A percentile compares a stretch with the other conserved stretches of the same genome.
Evolutionary conservation across 2,113 vertebrate species (phyloP).

Genomic region (Solea solea): DNA sequence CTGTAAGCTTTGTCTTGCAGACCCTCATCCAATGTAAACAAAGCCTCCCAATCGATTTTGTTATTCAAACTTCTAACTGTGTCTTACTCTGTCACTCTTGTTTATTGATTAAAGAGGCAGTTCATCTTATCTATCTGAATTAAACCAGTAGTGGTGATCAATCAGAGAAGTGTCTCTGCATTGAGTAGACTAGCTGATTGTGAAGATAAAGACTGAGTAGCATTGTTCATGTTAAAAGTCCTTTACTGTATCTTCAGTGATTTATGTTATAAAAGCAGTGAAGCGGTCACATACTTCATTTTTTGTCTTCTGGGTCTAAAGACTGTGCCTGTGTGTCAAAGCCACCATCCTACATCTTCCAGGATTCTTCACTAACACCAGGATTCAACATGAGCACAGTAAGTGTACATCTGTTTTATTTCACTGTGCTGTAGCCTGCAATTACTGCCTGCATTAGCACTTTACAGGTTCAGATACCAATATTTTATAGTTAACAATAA

Average conservation of each 20-base stretch:
- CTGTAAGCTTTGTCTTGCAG: not conserved
- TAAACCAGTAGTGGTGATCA: slow-evolving; percentile 7
- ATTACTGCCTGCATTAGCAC: not conserved
- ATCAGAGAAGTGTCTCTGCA: not conserved
- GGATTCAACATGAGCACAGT: slow-evolving; percentile 54
- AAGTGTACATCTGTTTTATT: slow-evolving; percentile 1
- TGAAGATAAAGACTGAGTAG: not conserved
- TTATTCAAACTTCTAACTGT: not conserved
- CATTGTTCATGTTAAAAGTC: not conserved
- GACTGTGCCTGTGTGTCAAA: not conserved
- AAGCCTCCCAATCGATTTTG: not conserved
- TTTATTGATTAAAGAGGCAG: not conserved
- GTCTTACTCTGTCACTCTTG: not conserved
- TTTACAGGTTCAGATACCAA: not conserved
- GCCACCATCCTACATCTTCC: not conserved
- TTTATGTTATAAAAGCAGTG: not conserved
- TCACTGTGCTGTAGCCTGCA: not conserved
- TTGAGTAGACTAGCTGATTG: not conserved
- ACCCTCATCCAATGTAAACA: not conserved
- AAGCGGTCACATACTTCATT: not conserved
- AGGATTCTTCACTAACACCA: slow-evolving; percentile 28
- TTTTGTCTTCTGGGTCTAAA: slow-evolving; percentile 6
- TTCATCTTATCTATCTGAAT: not conserved
- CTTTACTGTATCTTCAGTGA: not conserved
- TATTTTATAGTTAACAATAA: not conserved